Conservation (phyloP, 2,113 vertebrate species). For the Etheostoma cragini region DNA sequence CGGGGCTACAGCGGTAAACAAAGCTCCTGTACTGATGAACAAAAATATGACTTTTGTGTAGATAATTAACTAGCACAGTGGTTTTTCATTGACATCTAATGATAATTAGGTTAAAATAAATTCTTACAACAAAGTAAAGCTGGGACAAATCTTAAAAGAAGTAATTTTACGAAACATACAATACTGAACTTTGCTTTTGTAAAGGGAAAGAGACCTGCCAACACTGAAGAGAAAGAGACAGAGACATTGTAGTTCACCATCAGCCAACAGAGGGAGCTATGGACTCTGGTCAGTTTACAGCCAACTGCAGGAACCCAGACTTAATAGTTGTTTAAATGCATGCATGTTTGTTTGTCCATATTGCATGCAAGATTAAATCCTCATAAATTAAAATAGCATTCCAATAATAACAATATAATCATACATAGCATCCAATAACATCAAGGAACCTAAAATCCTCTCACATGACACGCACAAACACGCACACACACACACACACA, state of each 20-base stretch:
- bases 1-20: slow-evolving; percentile 5
- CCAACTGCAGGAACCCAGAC: slow-evolving; percentile 33
- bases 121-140: not conserved
- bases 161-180: not conserved
- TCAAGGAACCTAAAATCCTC: slow-evolving; percentile 13
- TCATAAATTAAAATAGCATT: slow-evolving; percentile 32
- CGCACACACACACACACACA: slow-evolving; percentile 15
- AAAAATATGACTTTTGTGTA: not conserved
- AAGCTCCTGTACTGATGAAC: not conserved
- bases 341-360: slow-evolving; percentile 7
- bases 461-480: not conserved
- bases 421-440: slow-evolving; percentile 15
- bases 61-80: not conserved
- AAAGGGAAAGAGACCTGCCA: not conserved
- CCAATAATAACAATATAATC: slow-evolving; percentile 20
- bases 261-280: slow-evolving; percentile 81
- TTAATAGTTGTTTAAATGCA: not conserved
- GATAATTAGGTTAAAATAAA: not conserved
- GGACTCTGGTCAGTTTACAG: slow-evolving; percentile 70
- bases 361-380: slow-evolving; percentile 19
- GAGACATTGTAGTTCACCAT: slow-evolving; percentile 54
- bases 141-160: not conserved
- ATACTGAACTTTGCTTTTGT: slow-evolving; percentile 12
- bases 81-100: not conserved
- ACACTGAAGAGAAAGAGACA: slow-evolving; percentile 4